Base-by-base conservation (phyloP, 2,113 vertebrate genomes). In the Bambusicola thoracicus region DNA sequence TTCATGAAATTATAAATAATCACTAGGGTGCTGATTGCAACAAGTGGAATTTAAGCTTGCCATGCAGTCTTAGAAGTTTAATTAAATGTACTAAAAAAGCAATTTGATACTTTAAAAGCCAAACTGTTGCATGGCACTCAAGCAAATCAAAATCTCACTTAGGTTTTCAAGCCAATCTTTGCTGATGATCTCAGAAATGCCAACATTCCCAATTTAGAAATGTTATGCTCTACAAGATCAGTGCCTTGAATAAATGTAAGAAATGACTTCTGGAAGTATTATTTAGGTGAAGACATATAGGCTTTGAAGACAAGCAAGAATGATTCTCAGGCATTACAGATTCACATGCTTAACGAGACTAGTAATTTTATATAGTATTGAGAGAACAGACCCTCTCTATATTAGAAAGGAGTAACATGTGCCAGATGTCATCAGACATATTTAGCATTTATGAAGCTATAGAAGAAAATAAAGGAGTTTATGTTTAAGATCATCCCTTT, bases 1-100 rank as follows among this genome's bases (percentile, higher is more conserved):
- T 87, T 94, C 51, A 87, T 72, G 63, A 87, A 78, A 87, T 96
- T 97, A 95, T 58, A 95, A 97, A 93, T 96, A 97, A 97, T 97
- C 92, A 70, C 61, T 53, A 78, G n/a, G 27, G 68, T 95, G 93
- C 62, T 96, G 88, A 97, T 95, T 97, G 93, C n/a, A 96, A 95
- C 92, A 95, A 96, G 44, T 91, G 38, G 25, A 94, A 96, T 82
- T 93, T 87, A 84, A 92, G 88, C 89, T 87, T 94, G 94, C 91
- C 81, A 96, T 73, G 46, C 74, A 58, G 88, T 56, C 68, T 85
- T 95, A 89, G 84, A 96, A 95, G 59, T 96, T 97, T 95, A 96
- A 97, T 97, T 94, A 96, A 96, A 90, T 85, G 62, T 84, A 89
- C 56, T 90, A 61, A 65, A 90, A 94, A 92, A 89, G 74, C 87